Base-by-base conservation (phyloP, 2,888 invertebrate species). In the Ectropis crepuscularia region DNA sequence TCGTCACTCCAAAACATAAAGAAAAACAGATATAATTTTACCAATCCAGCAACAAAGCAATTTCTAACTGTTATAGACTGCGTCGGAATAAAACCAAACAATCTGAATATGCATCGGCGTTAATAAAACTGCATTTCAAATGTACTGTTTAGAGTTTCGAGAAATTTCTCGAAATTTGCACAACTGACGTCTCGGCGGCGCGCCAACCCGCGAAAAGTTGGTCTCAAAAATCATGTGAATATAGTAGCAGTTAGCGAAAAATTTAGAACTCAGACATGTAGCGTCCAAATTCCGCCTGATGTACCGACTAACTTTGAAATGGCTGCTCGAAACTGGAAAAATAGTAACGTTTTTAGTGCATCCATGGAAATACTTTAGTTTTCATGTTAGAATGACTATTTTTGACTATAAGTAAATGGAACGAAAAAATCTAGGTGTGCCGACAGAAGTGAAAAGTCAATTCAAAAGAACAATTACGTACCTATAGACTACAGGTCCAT, bases 221-320 rank as follows among this genome's bases (percentile, higher is more conserved):
- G 81, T 83, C 81, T 76, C 83, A 87, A 88, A 90, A 90, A 90
- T 88, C 87, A 88, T 85, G 76, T 78, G 70, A 67, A 74, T 77
- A 69, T 70, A 71, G 67, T 67, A 71, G 72, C 71, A 83, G 83
- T 82, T 82, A 71, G 71, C 67, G 73, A 78, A 87, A 88, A 85
- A 85, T 86, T 88, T 82, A 57, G 75, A 82, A 85, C 85, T 88
- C 77, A 67, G 79, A 78, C 79, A 68, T 74, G 70, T 73, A 51
- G 38, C 38, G 48, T 47, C 55, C 42, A 43, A 60, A 49, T 48
- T 53, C 53, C 10, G 64, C 51, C 51, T 60, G 64, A 57, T 61
- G 57, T 39, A 55, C 42, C 37, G 53, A 5, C 53, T 43, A 65
- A 65, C 64, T 65, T 65, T 57, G 60, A 57, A 65, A 65, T 61